Conservation (phyloP, 37 sponge, comb jelly and placozoan genomes). For the Aplysina aerophoba region DNA sequence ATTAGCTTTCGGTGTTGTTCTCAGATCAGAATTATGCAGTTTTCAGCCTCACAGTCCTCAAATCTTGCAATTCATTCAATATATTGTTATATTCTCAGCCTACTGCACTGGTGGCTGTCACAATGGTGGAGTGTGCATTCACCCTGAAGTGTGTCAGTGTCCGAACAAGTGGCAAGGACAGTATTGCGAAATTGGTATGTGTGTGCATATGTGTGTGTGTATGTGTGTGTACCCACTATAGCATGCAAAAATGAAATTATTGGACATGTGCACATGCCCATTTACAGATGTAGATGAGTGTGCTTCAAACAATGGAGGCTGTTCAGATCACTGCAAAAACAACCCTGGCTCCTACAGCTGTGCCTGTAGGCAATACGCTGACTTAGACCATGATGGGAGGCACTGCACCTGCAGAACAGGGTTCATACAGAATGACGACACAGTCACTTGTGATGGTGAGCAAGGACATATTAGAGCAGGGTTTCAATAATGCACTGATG, state of each 20-base stretch:
- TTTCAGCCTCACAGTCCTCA: no score
- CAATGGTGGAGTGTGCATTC: neutral
- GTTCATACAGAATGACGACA: neutral
- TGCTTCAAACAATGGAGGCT: neutral
- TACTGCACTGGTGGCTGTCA: slow-evolving; percentile 7
- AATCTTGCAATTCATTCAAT: no score
- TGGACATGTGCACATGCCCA: neutral
- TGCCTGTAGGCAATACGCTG: neutral
- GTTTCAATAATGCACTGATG: no score
- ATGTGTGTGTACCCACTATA: no score
- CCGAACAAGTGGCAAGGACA: neutral
- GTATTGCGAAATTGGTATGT: neutral
- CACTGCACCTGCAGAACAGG: neutral
- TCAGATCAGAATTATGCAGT: no score
- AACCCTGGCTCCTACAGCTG: neutral
- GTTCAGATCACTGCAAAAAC: neutral
- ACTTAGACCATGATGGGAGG: neutral
- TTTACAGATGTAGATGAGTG: neutral
- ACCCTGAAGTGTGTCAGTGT: neutral
- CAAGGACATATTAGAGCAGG: no score
- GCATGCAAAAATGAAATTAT: no score
- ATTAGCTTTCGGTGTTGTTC: no score
- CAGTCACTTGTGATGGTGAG: no score
- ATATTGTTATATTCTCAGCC: no score
- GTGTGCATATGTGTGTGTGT: neutral